Evolutionary conservation across 2,113 vertebrate genomes (phyloP), one percentile per base, ranked within the genome.

Genomic region (Oreochromis tanganicae): DNA sequence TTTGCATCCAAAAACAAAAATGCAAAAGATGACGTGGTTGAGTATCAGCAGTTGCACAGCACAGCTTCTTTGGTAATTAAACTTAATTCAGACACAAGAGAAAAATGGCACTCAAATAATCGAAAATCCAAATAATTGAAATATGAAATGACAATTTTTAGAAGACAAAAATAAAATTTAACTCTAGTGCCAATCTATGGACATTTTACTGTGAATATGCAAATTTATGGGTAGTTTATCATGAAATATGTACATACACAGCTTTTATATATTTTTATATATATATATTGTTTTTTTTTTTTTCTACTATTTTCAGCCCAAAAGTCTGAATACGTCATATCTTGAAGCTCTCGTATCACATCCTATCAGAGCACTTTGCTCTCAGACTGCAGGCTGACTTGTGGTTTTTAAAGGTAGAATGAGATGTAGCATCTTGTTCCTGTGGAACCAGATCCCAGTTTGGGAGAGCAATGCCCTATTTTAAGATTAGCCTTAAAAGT

Each of bases 91-190:
- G 7, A 68, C 17, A 2, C 5, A 1, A 5, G 36, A 63, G 61
- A 5, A 7, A 68, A 68, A 41, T 0, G 0, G 36, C 19, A 3
- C 32, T 66, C 61, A 24, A 6, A 43, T 1, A 71, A 14, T 9
- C 36, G 27, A 27, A 27, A 27, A 27, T 3, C 27, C 27, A 27
- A 27, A 27, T 27, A 27, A 14, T 46, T 27, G 4, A 48, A 75
- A 38, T 0, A 38, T 5, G 11, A 36, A n/a, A 66, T n/a, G 1
- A 11, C 9, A 36, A 11, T 1, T 0, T 63, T 36, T 63, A 6
- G 16, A 63, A 63, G 59, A 34, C 0, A 7, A 63, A 63, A 63
- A 19, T 34, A 34, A 19, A 63, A 63, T 10, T 63, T 2, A 11
- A 63, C 2, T 63, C 7, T 0, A 36, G 32, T 3, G 6, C 61